These are phyloP conservation scores for Galendromus occidentalis DNA, from an alignment of 1,140 invertebrate genomes.

Conservation along the genomic window DNA sequence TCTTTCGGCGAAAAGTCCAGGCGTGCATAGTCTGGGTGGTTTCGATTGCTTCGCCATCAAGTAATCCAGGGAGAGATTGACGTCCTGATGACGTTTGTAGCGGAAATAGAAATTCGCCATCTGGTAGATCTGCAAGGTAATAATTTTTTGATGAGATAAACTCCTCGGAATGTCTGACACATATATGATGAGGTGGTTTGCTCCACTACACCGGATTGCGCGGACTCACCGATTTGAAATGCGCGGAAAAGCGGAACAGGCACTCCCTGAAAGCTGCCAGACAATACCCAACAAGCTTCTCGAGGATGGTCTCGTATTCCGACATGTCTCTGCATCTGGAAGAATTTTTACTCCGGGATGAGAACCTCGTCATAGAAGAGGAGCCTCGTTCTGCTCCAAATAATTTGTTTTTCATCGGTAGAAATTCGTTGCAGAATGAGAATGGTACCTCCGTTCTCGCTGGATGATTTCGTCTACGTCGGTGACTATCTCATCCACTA, in stretches of 20 bases:
- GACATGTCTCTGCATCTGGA: conserved; percentile 14
- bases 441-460: neutral
- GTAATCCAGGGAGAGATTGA: neutral
- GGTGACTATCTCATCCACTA: neutral
- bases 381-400: too few relatives aligned
- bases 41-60: conserved; percentile 9
- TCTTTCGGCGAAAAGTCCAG: conserved; percentile 61
- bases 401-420: too few relatives aligned
- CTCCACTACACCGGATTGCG: too few relatives aligned
- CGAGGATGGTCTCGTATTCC: conserved; percentile 14
- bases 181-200: conserved; percentile 55
- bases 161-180: neutral
- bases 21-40: conserved; percentile 27
- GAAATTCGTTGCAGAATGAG: too few relatives aligned
- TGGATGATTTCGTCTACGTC: neutral
- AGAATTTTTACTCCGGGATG: too few relatives aligned
- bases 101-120: conserved; percentile 9
- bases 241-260: conserved; percentile 58
- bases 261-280: conserved; percentile 60
- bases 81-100: neutral
- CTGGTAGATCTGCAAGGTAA: neutral
- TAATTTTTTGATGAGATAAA: conserved; percentile 9
- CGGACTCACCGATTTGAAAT: conserved; percentile 80
- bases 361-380: neutral
- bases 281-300: conserved; percentile 37